Conservation (phyloP, 1,140 invertebrate species). For the Campoletis sonorensis region DNA sequence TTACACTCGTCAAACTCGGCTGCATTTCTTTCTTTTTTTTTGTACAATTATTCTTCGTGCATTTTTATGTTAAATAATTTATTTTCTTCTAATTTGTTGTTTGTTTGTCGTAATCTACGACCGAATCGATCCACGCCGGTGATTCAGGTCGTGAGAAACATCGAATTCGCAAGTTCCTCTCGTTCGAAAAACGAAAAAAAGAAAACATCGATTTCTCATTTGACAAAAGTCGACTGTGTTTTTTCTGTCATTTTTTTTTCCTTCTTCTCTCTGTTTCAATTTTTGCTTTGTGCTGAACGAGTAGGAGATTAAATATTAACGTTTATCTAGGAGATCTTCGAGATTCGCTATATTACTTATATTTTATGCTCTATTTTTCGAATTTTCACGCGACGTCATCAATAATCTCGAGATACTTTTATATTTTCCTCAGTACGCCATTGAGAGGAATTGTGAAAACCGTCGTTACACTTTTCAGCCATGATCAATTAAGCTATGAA, state of each 20-base stretch:
- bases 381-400: not conserved
- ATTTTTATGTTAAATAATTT: constrained; percentile 45
- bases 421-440: not conserved
- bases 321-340: constrained; percentile 44
- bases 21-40: constrained; percentile 38
- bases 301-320: constrained; percentile 43
- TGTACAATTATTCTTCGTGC: constrained; percentile 48
- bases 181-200: not conserved
- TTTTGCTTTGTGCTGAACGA: constrained; percentile 40
- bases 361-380: constrained; percentile 20
- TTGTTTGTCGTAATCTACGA: constrained; percentile 18
- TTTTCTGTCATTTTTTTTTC: not conserved
- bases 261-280: not conserved
- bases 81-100: constrained; percentile 25
- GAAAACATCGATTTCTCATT: not conserved
- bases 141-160: too few species aligned
- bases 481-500: not conserved
- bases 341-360: constrained; percentile 33
- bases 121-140: constrained; percentile 23
- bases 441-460: constrained; percentile 1
- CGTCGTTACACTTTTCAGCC: not conserved
- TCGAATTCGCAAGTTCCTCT: not conserved
- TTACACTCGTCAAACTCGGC: constrained; percentile 29
- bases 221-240: constrained; percentile 4
- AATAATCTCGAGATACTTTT: not conserved